Conservation (phyloP, 2,113 vertebrate species). For the Bolborhynchus lineola region DNA sequence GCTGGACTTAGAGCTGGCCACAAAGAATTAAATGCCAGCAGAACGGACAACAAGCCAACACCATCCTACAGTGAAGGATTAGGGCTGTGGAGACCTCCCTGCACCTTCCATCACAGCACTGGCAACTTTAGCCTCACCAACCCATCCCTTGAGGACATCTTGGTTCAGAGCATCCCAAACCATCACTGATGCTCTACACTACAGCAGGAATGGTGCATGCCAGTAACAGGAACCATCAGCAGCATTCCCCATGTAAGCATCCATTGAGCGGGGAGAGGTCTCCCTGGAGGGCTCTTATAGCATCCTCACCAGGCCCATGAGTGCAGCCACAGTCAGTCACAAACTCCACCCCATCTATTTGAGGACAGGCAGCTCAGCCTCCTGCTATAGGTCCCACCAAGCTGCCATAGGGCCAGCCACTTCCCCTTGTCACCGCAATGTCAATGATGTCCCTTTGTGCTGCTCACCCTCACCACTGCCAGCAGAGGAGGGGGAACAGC, state of each 20-base stretch:
- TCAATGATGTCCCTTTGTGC: background rate
- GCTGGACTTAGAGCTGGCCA: background rate
- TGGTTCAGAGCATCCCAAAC: background rate
- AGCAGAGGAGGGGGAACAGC: accelerated
- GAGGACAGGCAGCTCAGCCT: background rate
- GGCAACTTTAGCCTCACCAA: background rate
- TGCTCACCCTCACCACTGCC: accelerated
- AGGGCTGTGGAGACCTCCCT: background rate
- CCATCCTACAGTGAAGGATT: background rate
- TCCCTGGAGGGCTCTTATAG: background rate
- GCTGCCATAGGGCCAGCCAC: background rate
- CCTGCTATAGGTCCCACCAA: background rate
- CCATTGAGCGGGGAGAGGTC: background rate
- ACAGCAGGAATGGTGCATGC: background rate
- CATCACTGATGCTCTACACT: background rate
- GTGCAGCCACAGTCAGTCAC: background rate
- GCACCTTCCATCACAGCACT: background rate
- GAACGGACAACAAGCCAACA: accelerated
- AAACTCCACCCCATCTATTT: background rate
- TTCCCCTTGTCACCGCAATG: accelerated
- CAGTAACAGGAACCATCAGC: background rate
- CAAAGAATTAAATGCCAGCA: accelerated
- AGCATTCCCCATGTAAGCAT: background rate
- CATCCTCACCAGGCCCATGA: background rate
- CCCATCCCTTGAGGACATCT: background rate